Evolutionary conservation across 2,888 invertebrate species (phyloP), one percentile per base, ranked within the genome.

Genomic region (Platycheirus albimanus): DNA sequence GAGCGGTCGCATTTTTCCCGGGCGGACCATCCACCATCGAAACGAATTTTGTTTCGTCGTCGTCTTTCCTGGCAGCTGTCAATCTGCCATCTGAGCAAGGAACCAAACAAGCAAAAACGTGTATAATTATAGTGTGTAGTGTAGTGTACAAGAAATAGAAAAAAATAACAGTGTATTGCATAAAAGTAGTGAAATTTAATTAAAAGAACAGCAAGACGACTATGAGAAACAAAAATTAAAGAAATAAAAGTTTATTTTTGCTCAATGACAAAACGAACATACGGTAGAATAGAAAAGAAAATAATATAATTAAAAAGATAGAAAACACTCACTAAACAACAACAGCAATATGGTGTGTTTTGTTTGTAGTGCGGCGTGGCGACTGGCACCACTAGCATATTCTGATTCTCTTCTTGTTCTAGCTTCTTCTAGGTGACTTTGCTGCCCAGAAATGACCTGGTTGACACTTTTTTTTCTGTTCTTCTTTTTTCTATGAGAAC

Each of bases 1-100:
- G 81, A 81, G 81, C 81, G 81, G 81, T 76, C 76, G 64, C 70
- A 52, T 75, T 80, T 33, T 75, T 75, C 71, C 76, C 80, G 81
- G 81, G 81, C 71, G 76, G 71, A 72, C 67, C 56, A 41, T 45
- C 20, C 56, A 15, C 15, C 13, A 13, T 24, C 6, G 24, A 49
- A 8, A 24, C 24, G 5, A 33, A 33, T 24, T 24, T 24, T 20
- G 15, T 41, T 3, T 11, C 58, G 38, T 45, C n/a, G 45, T 61
- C 76, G 61, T 58, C 28, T 80, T 47, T 71, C 45, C 38, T 76
- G 76, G 81, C 76, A 76, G 76, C 81, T 81, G 81, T 81, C 76
- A 81, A 28, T 61, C 76, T 51, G 20, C 58, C 13, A 28, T 61
- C 76, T 51, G 20, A 38, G 13, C 24, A 15, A 58, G 10, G 15